These are phyloP conservation scores for Rugalucina vietnamica DNA, from an alignment of 2,888 invertebrate species.

Conservation along the genomic window DNA sequence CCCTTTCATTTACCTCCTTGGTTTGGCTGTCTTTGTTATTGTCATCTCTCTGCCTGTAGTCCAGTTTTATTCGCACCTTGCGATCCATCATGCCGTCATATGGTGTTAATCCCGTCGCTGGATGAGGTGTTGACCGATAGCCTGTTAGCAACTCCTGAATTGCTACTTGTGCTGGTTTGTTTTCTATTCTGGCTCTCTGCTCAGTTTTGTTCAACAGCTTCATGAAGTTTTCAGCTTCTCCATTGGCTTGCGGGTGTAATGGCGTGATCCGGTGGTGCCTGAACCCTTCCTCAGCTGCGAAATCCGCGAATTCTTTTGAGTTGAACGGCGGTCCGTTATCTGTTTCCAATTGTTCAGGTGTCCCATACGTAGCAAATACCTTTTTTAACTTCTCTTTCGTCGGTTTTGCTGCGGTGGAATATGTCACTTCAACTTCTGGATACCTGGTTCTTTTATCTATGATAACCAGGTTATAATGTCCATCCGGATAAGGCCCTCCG, in stretches of 20 bases:
- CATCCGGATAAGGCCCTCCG: too few species aligned
- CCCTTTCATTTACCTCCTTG: neutral
- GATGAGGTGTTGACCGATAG: neutral
- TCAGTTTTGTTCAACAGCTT: constrained; percentile 30
- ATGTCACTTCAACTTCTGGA: constrained; percentile 45
- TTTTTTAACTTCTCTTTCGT: constrained; percentile 22
- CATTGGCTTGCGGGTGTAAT: constrained; percentile 49
- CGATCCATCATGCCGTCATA: constrained; percentile 2
- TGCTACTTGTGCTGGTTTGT: neutral
- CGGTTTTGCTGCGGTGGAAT: constrained; percentile 29
- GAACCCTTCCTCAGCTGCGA: constrained; percentile 46
- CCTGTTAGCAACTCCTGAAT: constrained; percentile 24
- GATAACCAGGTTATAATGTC: too few species aligned
- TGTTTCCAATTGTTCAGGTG: constrained; percentile 20
- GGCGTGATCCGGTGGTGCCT: constrained; percentile 49
- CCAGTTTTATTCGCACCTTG: neutral
- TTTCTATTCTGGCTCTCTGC: constrained; percentile 20
- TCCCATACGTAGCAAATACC: constrained; percentile 37
- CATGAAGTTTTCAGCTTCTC: constrained; percentile 48
- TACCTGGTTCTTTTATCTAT: constrained; percentile 21
- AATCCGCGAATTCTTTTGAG: constrained; percentile 35
- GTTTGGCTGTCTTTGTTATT: neutral
- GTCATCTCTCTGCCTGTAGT: neutral
- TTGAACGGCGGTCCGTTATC: constrained; percentile 55
- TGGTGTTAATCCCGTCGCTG: neutral